Percentiles rank a stretch among this genome's conserved stretches.
These are phyloP conservation scores for Grapholita molesta DNA, from an alignment of 1,140 invertebrate species.

Conservation along the genomic window DNA sequence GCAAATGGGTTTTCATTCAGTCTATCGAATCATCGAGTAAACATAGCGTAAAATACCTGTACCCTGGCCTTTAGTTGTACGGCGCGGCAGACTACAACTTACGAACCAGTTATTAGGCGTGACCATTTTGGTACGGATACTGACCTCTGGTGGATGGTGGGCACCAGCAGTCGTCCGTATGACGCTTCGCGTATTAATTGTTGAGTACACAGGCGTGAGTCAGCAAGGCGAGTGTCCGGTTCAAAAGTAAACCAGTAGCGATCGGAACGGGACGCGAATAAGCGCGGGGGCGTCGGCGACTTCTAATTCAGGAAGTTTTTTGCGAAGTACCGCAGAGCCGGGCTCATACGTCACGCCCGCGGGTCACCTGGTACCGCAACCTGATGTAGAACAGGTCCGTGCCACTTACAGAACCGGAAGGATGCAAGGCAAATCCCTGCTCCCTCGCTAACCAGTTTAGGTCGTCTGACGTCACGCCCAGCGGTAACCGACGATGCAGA, in stretches of 20 bases:
- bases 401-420: conserved; percentile 76
- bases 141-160: conserved; percentile 73
- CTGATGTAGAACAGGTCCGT: conserved; percentile 74
- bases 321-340: conserved; percentile 17
- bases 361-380: conserved; percentile 60
- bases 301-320: conserved; percentile 32
- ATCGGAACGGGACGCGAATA: conserved; percentile 24
- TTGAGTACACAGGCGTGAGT: conserved; percentile 63
- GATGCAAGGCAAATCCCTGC: conserved; percentile 77
- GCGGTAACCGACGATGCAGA: conserved; percentile 75
- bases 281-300: conserved; percentile 18
- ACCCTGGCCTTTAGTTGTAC: conserved; percentile 70
- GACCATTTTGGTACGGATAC: conserved; percentile 75
- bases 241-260: conserved; percentile 41
- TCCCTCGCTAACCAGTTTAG: conserved; percentile 77
- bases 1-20: conserved; percentile 45
- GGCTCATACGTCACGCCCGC: conserved; percentile 55
- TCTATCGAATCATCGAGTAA: conserved; percentile 62
- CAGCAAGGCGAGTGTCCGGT: conserved; percentile 58
- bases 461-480: conserved; percentile 75
- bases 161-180: conserved; percentile 51
- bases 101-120: conserved; percentile 77
- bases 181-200: conserved; percentile 67
- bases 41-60: conserved; percentile 69
- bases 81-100: conserved; percentile 68